Evolutionary conservation across 2,113 vertebrate genomes (phyloP).

Genomic region (Alligator mississippiensis): DNA sequence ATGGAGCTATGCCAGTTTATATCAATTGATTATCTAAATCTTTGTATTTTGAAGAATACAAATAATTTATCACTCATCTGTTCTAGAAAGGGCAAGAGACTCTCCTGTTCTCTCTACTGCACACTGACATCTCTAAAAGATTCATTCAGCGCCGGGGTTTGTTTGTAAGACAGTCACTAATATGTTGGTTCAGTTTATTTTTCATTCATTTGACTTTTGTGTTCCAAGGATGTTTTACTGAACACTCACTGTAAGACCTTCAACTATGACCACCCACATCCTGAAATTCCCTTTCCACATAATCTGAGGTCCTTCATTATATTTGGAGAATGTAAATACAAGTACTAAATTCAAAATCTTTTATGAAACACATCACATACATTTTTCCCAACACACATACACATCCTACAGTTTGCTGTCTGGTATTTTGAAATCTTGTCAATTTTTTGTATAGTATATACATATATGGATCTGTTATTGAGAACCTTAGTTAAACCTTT

Average conservation of each 20-base stretch:
- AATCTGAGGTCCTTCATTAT: not conserved
- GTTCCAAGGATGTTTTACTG: conserved; percentile 48
- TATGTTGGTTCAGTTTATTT: conserved; percentile 5
- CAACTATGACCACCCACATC: conserved; percentile 35
- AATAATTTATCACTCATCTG: not conserved
- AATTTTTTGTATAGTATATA: not conserved
- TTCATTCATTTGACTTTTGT: conserved; percentile 42
- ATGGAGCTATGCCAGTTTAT: not conserved
- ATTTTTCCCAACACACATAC: not conserved
- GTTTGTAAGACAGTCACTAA: not conserved
- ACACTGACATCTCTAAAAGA: conserved; percentile 16
- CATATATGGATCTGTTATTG: conserved; percentile 29
- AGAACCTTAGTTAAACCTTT: conserved; percentile 8
- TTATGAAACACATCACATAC: not conserved
- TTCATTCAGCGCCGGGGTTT: conserved; percentile 10
- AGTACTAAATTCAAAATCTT: not conserved
- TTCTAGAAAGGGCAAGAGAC: not conserved
- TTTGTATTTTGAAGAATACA: not conserved
- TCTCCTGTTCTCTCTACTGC: not conserved
- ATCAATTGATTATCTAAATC: not conserved
- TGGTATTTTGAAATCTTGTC: not conserved
- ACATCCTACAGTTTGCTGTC: not conserved
- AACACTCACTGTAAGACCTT: conserved; percentile 38
- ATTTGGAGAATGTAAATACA: not conserved
- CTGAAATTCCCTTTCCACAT: conserved; percentile 28